These are phyloP conservation scores for Mormoops blainvillei DNA, from an alignment of 2,113 vertebrate species.

Conservation along the genomic window DNA sequence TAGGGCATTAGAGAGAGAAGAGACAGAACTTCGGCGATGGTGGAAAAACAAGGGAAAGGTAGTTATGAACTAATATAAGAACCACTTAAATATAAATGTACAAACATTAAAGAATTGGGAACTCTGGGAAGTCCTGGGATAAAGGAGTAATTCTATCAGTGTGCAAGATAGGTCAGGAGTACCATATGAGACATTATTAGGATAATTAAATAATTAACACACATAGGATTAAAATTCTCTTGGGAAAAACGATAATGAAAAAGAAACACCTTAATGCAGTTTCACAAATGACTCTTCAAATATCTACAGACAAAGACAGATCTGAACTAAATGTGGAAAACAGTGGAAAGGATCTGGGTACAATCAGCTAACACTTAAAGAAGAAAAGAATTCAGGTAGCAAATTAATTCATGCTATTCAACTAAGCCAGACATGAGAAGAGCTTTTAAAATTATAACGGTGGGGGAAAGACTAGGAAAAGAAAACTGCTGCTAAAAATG, in stretches of 20 bases:
- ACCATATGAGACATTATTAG: constrained; percentile 47
- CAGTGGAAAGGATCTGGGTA: constrained; percentile 13
- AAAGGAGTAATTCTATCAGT: constrained; percentile 54
- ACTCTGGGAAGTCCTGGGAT: not conserved
- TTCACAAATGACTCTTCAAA: constrained; percentile 68
- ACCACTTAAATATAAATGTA: constrained; percentile 31
- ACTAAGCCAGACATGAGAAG: constrained; percentile 42
- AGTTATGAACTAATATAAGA: not conserved
- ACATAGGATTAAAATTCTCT: constrained; percentile 54
- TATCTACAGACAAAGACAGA: constrained; percentile 47
- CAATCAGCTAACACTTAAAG: constrained; percentile 31
- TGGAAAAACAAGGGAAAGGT: not conserved
- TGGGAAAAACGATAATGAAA: constrained; percentile 61
- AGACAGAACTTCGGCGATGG: not conserved
- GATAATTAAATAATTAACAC: constrained; percentile 75
- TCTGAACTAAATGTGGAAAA: constrained; percentile 22
- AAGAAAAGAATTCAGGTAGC: constrained; percentile 34
- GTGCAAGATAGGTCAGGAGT: constrained; percentile 30
- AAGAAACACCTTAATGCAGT: constrained; percentile 64
- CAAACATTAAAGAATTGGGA: constrained; percentile 32
- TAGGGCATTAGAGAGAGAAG: not conserved
- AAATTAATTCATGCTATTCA: constrained; percentile 48
- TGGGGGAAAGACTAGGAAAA: not conserved
- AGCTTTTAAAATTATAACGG: constrained; percentile 58
- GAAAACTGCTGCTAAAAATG: constrained; percentile 58